Percentiles rank a stretch among this genome's conserved stretches.
Conservation (phyloP, 2,113 vertebrate species). For the Noturus placidus region DNA sequence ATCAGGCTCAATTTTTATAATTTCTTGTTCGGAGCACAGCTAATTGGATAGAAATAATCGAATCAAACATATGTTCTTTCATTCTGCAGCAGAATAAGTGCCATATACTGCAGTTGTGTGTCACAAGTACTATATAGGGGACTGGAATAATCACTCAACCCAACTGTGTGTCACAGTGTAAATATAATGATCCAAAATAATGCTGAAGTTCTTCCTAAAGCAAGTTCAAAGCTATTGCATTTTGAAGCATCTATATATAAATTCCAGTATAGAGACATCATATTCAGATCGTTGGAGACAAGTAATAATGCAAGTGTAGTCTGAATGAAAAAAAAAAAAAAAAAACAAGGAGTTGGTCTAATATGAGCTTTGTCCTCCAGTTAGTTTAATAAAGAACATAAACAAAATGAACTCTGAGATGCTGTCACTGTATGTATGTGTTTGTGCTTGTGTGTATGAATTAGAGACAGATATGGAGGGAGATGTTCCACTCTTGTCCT, state of each 20-base stretch:
- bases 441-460: conserved; percentile 57
- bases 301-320: background rate
- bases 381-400: background rate
- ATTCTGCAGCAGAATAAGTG: conserved; percentile 7
- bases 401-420: conserved; percentile 18
- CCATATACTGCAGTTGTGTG: background rate
- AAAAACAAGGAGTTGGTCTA: background rate
- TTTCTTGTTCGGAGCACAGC: conserved; percentile 7
- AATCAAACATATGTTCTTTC: conserved; percentile 14
- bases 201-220: background rate
- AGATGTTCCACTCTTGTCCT: conserved; percentile 63
- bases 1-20: background rate
- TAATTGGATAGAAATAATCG: conserved; percentile 11
- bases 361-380: background rate
- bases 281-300: background rate
- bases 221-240: background rate
- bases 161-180: background rate
- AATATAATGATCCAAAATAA: background rate
- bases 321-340: background rate
- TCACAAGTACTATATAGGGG: background rate
- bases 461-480: background rate
- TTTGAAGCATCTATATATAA: background rate
- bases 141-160: background rate
- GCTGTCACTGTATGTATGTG: conserved; percentile 6
- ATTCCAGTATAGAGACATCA: background rate